phyloP scores from a whole-genome alignment of 2,888 invertebrate species.

The Spatulosminthurus flaviceps region DNA sequence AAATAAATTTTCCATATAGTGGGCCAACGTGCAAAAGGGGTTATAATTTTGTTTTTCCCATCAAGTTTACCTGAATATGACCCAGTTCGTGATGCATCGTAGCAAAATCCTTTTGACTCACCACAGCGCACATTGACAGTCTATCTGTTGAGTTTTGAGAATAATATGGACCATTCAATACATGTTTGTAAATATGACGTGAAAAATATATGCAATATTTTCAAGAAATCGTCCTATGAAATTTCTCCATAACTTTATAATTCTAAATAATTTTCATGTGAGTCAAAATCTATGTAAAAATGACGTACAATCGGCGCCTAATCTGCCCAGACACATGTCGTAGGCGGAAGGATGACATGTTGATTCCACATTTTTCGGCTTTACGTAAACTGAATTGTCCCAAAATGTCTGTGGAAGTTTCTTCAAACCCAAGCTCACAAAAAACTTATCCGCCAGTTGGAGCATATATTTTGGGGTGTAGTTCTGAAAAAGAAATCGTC shows the following conservation, averaged over 20 bases:
- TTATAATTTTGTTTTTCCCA: no score
- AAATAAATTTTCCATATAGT: no score
- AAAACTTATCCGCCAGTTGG: conserved; percentile 78
- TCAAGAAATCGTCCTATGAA: no score
- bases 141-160: no score
- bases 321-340: conserved; percentile 32
- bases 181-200: no score
- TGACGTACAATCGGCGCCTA: conserved; percentile 29
- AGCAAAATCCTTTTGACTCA: conserved; percentile 73
- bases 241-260: no score
- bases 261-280: no score
- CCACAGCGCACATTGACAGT: conserved; percentile 73
- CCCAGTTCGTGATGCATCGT: conserved; percentile 79
- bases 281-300: no score
- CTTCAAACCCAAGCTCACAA: conserved; percentile 80
- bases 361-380: neutral
- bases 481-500: conserved; percentile 48
- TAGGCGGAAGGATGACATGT: conserved; percentile 28
- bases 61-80: conserved; percentile 76
- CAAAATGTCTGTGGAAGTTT: conserved; percentile 86
- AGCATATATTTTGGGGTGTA: conserved; percentile 60
- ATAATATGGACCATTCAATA: no score
- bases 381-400: conserved; percentile 77
- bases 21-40: no score
- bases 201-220: no score